phyloP scores from a whole-genome alignment of 2,888 invertebrate species.

The Campoletis raptor region DNA sequence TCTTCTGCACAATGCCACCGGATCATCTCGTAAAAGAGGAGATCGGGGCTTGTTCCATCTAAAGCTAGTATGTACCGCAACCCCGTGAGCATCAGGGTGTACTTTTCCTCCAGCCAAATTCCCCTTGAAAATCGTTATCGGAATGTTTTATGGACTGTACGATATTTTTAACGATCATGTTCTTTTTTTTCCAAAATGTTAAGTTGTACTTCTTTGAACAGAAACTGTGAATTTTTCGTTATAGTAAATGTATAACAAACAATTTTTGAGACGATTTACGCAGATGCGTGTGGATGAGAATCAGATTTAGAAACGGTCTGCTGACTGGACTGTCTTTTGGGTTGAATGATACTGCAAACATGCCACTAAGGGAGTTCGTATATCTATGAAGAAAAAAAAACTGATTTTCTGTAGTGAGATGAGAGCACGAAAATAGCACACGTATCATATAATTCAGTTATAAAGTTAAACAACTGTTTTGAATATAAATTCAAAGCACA shows the following conservation, averaged over 20 bases:
- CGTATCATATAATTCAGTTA: not conserved
- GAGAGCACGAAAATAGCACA: not conserved
- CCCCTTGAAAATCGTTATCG: slow-evolving; percentile 66
- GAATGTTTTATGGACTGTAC: slow-evolving; percentile 66
- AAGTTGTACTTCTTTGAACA: slow-evolving; percentile 30
- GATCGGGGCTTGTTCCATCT: slow-evolving; percentile 69
- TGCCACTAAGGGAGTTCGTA: not conserved
- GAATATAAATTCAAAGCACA: slow-evolving; percentile 9
- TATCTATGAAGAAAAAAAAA: not conserved
- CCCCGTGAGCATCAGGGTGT: slow-evolving; percentile 7
- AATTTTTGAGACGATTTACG: no score
- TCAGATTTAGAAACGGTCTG: not conserved
- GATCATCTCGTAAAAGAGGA: slow-evolving; percentile 69
- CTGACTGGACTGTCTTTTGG: not conserved
- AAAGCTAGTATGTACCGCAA: slow-evolving; percentile 36
- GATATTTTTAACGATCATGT: slow-evolving; percentile 18
- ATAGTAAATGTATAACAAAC: no score
- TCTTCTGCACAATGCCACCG: slow-evolving; percentile 53
- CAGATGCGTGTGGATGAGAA: not conserved
- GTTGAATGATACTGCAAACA: not conserved
- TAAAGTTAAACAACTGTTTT: not conserved
- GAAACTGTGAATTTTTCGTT: not conserved
- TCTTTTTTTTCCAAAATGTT: slow-evolving; percentile 32
- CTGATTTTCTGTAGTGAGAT: not conserved
- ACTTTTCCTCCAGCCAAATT: slow-evolving; percentile 59